Evolutionary conservation across 2,113 vertebrate species (phyloP).

Genomic region (Heterochromis multidens): DNA sequence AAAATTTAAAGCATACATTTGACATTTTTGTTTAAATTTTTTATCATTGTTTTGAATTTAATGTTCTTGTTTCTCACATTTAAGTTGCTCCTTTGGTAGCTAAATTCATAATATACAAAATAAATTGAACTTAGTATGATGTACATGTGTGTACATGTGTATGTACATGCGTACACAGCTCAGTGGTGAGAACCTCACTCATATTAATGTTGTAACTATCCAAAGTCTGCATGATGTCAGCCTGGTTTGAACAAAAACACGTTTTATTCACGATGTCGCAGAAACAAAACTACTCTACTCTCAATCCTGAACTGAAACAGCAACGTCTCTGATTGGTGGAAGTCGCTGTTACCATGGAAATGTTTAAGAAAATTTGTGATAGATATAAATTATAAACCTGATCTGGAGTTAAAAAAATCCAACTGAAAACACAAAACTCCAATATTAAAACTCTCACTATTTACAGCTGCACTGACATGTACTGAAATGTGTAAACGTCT

Average conservation of each 20-base stretch:
- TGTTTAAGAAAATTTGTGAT: background rate
- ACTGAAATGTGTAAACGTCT: background rate
- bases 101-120: background rate
- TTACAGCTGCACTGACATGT: background rate
- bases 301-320: background rate
- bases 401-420: too few species aligned
- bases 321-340: background rate
- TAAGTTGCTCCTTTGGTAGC: fast-evolving
- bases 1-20: too few species aligned
- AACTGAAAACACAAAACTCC: background rate
- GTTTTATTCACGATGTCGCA: background rate
- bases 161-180: fast-evolving
- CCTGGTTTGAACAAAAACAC: background rate
- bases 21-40: too few species aligned
- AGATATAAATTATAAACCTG: too few species aligned
- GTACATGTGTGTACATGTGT: background rate
- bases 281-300: background rate
- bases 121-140: background rate
- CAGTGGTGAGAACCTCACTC: too few species aligned
- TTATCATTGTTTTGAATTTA: too few species aligned
- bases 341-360: background rate
- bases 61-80: background rate
- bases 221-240: background rate
- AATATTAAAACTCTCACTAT: background rate
- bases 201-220: background rate